phyloP scores from a whole-genome alignment of 1,140 invertebrate species.

The Neodiprion fabricii region DNA sequence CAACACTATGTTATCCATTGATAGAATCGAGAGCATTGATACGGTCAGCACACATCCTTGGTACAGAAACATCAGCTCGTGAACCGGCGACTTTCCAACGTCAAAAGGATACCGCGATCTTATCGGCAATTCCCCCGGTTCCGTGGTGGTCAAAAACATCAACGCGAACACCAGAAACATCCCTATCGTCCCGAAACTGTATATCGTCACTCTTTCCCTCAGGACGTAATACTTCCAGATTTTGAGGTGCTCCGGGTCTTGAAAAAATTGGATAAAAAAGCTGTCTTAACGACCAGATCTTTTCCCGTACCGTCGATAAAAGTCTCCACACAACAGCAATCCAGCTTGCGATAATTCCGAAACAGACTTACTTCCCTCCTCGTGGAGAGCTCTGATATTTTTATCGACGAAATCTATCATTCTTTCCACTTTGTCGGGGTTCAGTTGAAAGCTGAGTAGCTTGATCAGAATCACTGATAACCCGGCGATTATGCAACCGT shows the following conservation, averaged over 20 bases:
- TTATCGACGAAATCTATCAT: conserved; percentile 19
- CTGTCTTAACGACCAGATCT: neutral
- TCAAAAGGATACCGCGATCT: conserved; percentile 41
- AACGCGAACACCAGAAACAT: conserved; percentile 29
- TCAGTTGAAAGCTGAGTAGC: conserved; percentile 38
- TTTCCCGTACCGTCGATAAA: neutral
- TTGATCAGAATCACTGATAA: conserved; percentile 37
- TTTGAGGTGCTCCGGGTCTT: conserved; percentile 3
- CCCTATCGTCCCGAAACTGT: conserved; percentile 27
- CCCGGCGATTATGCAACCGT: conserved; percentile 40
- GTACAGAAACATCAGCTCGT: conserved; percentile 27
- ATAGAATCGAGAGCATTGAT: conserved; percentile 32
- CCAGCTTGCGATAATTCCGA: too few species aligned
- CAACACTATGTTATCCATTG: conserved; percentile 29
- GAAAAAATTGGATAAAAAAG: neutral
- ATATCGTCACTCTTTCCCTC: conserved; percentile 25
- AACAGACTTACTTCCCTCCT: neutral
- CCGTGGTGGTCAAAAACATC: conserved; percentile 32
- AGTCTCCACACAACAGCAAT: neutral
- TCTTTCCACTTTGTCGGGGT: conserved; percentile 33
- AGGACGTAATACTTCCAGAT: conserved; percentile 24
- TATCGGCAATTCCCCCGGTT: conserved; percentile 35
- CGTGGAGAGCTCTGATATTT: conserved; percentile 32
- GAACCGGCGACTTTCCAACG: conserved; percentile 26
- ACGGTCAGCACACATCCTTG: conserved; percentile 29